Percentiles rank a stretch among this genome's conserved stretches.
These are phyloP conservation scores for Argyrosomus regius DNA, from an alignment of 2,797 vertebrate genomes.

Conservation along the genomic window DNA sequence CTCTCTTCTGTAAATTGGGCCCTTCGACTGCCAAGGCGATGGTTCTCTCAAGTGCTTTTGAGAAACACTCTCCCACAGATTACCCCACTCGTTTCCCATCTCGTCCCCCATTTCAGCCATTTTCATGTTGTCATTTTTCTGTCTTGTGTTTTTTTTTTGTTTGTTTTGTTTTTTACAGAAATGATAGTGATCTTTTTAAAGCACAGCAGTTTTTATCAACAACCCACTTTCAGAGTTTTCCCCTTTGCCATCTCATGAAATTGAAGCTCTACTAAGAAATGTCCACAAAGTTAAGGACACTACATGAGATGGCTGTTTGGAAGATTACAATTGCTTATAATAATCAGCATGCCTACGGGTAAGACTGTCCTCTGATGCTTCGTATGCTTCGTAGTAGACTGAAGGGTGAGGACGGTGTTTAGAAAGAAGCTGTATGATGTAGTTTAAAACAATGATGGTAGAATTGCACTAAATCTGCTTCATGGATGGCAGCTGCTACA, in stretches of 20 bases:
- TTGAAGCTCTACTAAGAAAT: constrained; percentile 39
- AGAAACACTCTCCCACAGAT: constrained; percentile 57
- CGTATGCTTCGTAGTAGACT: constrained; percentile 34
- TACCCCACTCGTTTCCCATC: constrained; percentile 41
- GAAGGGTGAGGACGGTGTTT: constrained; percentile 25
- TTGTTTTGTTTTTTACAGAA: neutral
- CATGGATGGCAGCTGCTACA: constrained; percentile 29
- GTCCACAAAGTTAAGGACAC: constrained; percentile 44
- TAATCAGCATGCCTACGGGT: constrained; percentile 52
- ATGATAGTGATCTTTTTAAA: constrained; percentile 46
- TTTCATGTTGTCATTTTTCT: constrained; percentile 46
- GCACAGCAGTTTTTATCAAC: neutral
- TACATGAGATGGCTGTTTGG: constrained; percentile 40
- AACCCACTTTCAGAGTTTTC: constrained; percentile 40
- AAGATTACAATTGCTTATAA: constrained; percentile 55
- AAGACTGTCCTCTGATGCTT: constrained; percentile 38
- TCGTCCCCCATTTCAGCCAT: constrained; percentile 41
- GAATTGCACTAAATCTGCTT: constrained; percentile 29
- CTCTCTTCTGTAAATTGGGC: constrained; percentile 69
- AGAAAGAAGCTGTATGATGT: constrained; percentile 15
- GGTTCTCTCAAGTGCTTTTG: constrained; percentile 55
- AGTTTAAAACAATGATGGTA: constrained; percentile 29
- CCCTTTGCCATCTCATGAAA: constrained; percentile 30
- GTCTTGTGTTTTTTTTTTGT: constrained; percentile 30
- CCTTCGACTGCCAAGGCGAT: constrained; percentile 43